Evolutionary conservation across 2,113 vertebrate genomes (phyloP), one percentile per base, ranked within the genome.

Genomic region (Suricata suricatta): DNA sequence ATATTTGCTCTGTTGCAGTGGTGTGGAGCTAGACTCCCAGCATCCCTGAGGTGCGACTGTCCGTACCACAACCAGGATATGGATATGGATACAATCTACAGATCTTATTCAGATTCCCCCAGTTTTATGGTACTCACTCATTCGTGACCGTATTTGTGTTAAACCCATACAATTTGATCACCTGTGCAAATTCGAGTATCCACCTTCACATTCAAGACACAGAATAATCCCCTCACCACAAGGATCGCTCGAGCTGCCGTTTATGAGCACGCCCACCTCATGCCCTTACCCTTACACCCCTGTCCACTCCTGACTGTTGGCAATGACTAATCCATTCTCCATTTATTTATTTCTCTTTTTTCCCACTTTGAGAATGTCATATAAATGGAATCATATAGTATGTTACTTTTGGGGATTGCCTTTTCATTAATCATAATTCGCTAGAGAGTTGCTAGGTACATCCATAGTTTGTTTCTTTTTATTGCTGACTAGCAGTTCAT

Each of bases 401-500:
- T 21, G 23, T 17, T 60, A n/a, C 21, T 19, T 89, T n/a, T 29
- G 2, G 25, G 11, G 5, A 21, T 19, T 50, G 13, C 16, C 72
- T 93, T 90, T 71, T 57, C 19, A 71, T 7, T 68, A 16, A 71
- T 5, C 16, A 15, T 60, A 83, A 60, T 82, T 96, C 63, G 81
- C 50, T 77, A 25, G 52, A 96, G 47, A 69, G 31, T 38, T 87
- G 60, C 35, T 76, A 14, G 7, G 16, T 27, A 44, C 17, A 76
- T 71, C n/a, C 19, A 2, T n/a, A 17, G 19, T 16, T 52, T 52
- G 3, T 41, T 91, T 41, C 47, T 95, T 97, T 88, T 77, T 60
- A 68, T 35, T 85, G 33, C 7, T 89, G 57, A 91, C 6, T 94
- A 54, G 23, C 92, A 83, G 29, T 95, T 68, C 35, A n/a, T 38